These are phyloP conservation scores for Hippocampus comes DNA, from an alignment of 2,113 vertebrate genomes.

Conservation along the genomic window DNA sequence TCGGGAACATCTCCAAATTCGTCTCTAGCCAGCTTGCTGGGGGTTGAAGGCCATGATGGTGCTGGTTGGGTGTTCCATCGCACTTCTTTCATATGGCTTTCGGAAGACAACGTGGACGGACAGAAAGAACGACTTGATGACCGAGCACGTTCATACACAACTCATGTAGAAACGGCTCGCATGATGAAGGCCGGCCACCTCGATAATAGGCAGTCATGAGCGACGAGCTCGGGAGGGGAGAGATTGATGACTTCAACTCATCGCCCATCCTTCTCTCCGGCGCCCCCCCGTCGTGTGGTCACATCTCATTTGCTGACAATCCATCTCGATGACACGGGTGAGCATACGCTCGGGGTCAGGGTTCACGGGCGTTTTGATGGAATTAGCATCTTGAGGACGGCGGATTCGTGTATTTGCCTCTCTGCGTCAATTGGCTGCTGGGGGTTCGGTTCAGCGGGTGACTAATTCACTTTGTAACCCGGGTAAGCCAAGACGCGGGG, in stretches of 20 bases:
- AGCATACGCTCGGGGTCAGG: constrained; percentile 36
- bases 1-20: background rate
- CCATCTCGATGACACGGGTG: constrained; percentile 51
- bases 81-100: background rate
- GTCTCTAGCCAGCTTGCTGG: too few species aligned
- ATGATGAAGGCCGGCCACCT: constrained; percentile 44
- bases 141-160: constrained; percentile 44
- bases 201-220: constrained; percentile 42
- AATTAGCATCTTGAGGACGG: constrained; percentile 51
- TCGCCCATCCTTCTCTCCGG: background rate
- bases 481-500: constrained; percentile 15
- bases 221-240: constrained; percentile 2
- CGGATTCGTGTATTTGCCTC: constrained; percentile 36
- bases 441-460: constrained; percentile 10
- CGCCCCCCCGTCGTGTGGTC: constrained; percentile 14
- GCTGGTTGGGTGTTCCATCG: too few species aligned
- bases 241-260: constrained; percentile 25
- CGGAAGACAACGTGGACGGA: constrained; percentile 7
- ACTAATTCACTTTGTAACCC: constrained; percentile 25
- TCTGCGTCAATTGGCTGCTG: constrained; percentile 14
- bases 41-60: too few species aligned
- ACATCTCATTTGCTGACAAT: constrained; percentile 52
- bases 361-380: constrained; percentile 45
- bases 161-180: constrained; percentile 29
- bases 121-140: background rate